Base-by-base conservation (phyloP, 2,797 vertebrate genomes). In the Lutjanus argentimaculatus region DNA sequence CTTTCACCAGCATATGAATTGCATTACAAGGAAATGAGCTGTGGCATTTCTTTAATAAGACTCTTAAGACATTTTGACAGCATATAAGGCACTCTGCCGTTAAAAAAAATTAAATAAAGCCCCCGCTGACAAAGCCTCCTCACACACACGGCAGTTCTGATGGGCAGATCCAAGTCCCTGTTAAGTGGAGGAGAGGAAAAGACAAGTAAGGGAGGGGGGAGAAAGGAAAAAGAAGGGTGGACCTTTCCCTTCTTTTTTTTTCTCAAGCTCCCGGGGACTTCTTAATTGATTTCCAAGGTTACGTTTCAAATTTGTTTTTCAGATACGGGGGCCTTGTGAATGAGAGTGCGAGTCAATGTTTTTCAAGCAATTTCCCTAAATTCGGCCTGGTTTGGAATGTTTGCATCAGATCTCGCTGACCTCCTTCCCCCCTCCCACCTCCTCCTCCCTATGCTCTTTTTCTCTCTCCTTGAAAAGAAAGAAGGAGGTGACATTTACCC, bases 271-370 rank as follows among this genome's bases (percentile, higher is more conserved):
- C 82, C 21, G 61, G 88, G 89, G 89, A 95, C 95, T 87, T 88
- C 93, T 92, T 95, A 93, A 95, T 95, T 94, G 95, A 95, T 94
- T 96, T 95, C 92, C 95, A 96, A 96, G 94, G 94, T 95, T 95
- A 95, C 61, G 75, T 91, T 93, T 92, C 76, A 94, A 93, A 95
- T 94, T 93, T 91, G 91, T 95, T 95, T 96, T 95, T 94, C 92
- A 95, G 92, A 94, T 90, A 90, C 75, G 56, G 70, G 72, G 77
- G 77, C 75, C 84, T 77, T 17, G 82, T 43, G 75, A 79, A 86
- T 8, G 72, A 82, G 88, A 82, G 77, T 36, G 56, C n/a, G 46
- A 84, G 88, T 92, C 81, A 70, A 85, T 88, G 89, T 92, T 94
- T 94, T 93, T 94, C 72, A 91, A 92, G 85, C 85, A 78, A 89